Percentiles rank a stretch among this genome's conserved stretches.
Conservation (phyloP, 2,888 invertebrate species). For the Coelopa pilipes region DNA sequence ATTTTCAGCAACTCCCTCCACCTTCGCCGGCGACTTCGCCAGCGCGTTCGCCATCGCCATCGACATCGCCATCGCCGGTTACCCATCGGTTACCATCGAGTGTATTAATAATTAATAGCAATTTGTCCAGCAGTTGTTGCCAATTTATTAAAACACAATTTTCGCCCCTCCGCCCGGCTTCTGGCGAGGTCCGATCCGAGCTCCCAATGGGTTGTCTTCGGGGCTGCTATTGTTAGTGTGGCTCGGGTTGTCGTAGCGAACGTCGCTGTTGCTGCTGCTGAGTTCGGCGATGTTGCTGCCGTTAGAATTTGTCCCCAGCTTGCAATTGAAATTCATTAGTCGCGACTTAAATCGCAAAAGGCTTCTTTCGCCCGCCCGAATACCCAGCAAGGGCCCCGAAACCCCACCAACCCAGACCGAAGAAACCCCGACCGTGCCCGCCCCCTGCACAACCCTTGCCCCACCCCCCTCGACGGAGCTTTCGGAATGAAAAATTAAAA, state of each 20-base stretch:
- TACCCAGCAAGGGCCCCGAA: no score
- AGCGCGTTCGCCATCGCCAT: no score
- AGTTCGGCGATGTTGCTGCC: background rate
- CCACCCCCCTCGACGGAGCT: background rate
- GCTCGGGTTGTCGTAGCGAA: background rate
- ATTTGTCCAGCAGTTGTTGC: slow-evolving; percentile 34
- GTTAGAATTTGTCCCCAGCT: slow-evolving; percentile 17
- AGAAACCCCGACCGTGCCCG: background rate
- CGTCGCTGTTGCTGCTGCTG: background rate
- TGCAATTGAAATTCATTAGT: slow-evolving; percentile 24
- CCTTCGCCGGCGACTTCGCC: no score
- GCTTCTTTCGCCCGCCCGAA: background rate
- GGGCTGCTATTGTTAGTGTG: background rate
- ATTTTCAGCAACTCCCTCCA: no score
- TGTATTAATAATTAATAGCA: slow-evolving; percentile 17
- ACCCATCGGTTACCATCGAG: background rate
- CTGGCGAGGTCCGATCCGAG: background rate
- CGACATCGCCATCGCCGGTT: no score
- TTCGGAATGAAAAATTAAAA: slow-evolving; percentile 38
- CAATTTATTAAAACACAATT: slow-evolving; percentile 34
- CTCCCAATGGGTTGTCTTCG: background rate
- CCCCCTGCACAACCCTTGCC: no score
- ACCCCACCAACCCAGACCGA: background rate
- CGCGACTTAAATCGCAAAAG: slow-evolving; percentile 10
- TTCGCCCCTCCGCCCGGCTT: background rate